Evolutionary conservation across 2,797 vertebrate genomes (phyloP), one percentile per base, ranked within the genome.

Genomic region (Hoplostethus mediterraneus): DNA sequence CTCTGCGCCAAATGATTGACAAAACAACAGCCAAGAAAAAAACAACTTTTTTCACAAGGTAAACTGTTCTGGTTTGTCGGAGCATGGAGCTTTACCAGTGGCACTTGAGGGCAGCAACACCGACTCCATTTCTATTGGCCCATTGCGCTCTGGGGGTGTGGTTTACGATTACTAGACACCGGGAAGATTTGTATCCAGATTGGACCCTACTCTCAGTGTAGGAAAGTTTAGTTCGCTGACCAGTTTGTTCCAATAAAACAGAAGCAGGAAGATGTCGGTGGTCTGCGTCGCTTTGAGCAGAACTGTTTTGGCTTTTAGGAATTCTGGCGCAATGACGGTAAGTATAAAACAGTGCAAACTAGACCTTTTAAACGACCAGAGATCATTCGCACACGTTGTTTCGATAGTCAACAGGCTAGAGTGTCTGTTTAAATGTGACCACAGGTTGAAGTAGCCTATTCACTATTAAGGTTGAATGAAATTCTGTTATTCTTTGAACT

Each of bases 271-370:
- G 0, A 94, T 94, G 92, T 91, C 85, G 3, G 63, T 76, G 2
- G 75, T 36, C 4, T 82, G 79, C 63, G 28, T 67, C 3, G 52
- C 77, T 14, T 5, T 93, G 12, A 73, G 77, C 33, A 70, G 86
- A 54, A 87, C 83, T 75, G 81, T 84, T 8, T 33, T 84, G 81
- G 83, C 83, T 11, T 10, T 87, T 0, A 89, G 88, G 64, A 87
- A 77, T 16, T 71, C 78, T 56, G 75, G 80, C 9, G 33, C 71
- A 4, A 79, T 86, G 79, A 61, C 86, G 89, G 92, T 94, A 61
- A 91, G 91, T 88, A 21, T 1, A 3, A 44, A 16, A 48, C 5
- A 9, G 3, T 25, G 48, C 48, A 2, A 56, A 30, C 49, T 47
- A 10, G 7, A 40, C 6, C 9, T 2, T 17, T 2, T 17, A 13